Evolutionary conservation across 2,797 vertebrate genomes (phyloP).

Genomic region (Denticeps clupeoides): DNA sequence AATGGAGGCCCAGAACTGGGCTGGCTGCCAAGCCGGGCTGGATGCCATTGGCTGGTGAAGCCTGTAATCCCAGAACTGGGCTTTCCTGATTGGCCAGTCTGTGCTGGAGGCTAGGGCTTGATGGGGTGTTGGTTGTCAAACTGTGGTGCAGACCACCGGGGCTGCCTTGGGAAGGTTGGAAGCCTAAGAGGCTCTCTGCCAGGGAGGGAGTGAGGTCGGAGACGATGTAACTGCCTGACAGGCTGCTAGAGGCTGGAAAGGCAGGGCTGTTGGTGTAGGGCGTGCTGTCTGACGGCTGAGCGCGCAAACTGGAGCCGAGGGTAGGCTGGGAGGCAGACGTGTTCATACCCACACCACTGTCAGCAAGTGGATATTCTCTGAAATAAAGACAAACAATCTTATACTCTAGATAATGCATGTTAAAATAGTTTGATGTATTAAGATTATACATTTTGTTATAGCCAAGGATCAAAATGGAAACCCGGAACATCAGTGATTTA

Average conservation of each 20-base stretch:
- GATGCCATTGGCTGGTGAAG: conserved; percentile 41
- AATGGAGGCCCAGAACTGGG: conserved; percentile 46
- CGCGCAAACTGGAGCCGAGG: conserved; percentile 65
- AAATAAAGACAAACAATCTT: conserved; percentile 12
- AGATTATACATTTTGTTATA: too few species aligned
- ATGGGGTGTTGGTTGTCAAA: conserved; percentile 55
- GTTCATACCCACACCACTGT: conserved; percentile 59
- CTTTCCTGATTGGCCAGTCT: conserved; percentile 44
- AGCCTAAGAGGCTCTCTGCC: conserved; percentile 33
- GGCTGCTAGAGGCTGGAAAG: conserved; percentile 31
- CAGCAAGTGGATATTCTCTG: conserved; percentile 58
- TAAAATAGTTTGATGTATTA: too few species aligned
- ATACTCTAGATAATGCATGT: too few species aligned
- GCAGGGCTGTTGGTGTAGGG: conserved; percentile 41
- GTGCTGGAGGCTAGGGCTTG: conserved; percentile 54
- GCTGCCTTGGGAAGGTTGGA: conserved; percentile 51
- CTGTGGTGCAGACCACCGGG: conserved; percentile 60
- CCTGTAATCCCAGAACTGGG: conserved; percentile 29
- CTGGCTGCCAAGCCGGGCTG: conserved; percentile 28
- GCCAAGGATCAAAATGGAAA: too few species aligned
- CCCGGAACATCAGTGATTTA: too few species aligned
- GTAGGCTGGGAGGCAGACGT: conserved; percentile 60
- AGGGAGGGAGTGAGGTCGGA: conserved; percentile 47
- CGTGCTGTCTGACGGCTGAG: conserved; percentile 57
- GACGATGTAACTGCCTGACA: conserved; percentile 35